These are phyloP conservation scores for Hirundichthys speculiger DNA, from an alignment of 2,113 vertebrate genomes.

Conservation along the genomic window DNA sequence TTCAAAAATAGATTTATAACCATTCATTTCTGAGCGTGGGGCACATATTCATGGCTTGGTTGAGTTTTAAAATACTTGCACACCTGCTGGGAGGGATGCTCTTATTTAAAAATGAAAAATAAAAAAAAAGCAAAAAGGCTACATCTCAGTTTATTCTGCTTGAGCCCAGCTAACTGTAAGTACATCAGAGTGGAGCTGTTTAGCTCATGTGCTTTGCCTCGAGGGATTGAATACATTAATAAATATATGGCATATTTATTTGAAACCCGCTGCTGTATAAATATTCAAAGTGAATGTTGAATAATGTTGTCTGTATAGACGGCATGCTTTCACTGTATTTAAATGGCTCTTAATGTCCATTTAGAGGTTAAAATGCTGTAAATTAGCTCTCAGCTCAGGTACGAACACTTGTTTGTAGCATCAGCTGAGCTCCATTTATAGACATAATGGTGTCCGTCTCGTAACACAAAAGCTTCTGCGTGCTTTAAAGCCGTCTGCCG, in stretches of 20 bases:
- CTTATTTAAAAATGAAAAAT: neutral
- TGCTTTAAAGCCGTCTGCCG: neutral
- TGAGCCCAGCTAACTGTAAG: conserved; percentile 10
- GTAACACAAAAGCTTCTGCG: neutral
- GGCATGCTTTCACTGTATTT: conserved; percentile 5
- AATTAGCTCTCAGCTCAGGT: too few species aligned
- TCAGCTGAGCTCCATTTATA: too few species aligned
- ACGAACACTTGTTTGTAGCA: too few species aligned
- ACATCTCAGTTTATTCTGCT: neutral
- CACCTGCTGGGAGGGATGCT: neutral
- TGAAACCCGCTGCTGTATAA: conserved; percentile 23
- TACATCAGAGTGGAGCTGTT: conserved; percentile 24
- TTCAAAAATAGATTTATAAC: neutral
- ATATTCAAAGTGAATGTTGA: conserved; percentile 63
- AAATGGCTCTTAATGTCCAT: too few species aligned
- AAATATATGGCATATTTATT: conserved; percentile 60
- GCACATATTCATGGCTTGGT: neutral
- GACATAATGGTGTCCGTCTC: neutral
- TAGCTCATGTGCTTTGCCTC: conserved; percentile 28
- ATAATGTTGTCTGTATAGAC: conserved; percentile 26
- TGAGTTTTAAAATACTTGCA: neutral
- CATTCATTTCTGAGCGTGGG: neutral
- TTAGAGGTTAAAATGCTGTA: too few species aligned
- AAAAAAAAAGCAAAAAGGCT: neutral
- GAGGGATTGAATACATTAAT: conserved; percentile 45